Percentiles rank a stretch among this genome's conserved stretches.
Evolutionary conservation across 2,888 invertebrate species (phyloP).

Genomic region (Leptogaster cylindrica): DNA sequence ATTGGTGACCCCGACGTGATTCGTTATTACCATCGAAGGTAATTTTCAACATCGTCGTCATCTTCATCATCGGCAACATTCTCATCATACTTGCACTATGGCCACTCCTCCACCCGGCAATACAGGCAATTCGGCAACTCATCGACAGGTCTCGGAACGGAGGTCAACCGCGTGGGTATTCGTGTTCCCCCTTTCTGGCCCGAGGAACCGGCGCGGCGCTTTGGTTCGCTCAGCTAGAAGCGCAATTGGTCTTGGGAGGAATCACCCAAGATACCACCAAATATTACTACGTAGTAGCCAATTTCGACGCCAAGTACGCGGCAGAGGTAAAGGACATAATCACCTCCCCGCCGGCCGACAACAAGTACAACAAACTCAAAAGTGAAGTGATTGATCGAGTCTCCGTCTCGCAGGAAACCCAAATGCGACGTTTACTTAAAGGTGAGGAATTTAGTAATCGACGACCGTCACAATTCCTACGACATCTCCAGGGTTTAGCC

Average conservation of each 20-base stretch:
- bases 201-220: neutral
- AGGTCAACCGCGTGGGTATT: neutral
- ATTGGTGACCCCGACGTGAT: too few relatives aligned
- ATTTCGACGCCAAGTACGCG: neutral
- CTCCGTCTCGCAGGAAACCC: neutral
- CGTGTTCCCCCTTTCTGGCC: neutral
- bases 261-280: neutral
- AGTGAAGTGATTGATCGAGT: neutral
- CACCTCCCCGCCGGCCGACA: neutral
- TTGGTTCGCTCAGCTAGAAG: constrained; percentile 2
- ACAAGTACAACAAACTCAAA: neutral
- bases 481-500: neutral
- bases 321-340: neutral
- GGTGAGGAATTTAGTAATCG: neutral
- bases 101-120: too few relatives aligned
- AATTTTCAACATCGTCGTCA: too few relatives aligned
- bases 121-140: too few relatives aligned
- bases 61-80: too few relatives aligned
- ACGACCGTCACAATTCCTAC: neutral
- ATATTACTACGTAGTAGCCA: neutral
- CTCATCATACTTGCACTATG: too few relatives aligned
- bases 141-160: too few relatives aligned
- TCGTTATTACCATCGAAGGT: too few relatives aligned
- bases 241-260: neutral
- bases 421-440: neutral